Conservation (phyloP, 2,888 invertebrate species). For the Apamea anceps region DNA sequence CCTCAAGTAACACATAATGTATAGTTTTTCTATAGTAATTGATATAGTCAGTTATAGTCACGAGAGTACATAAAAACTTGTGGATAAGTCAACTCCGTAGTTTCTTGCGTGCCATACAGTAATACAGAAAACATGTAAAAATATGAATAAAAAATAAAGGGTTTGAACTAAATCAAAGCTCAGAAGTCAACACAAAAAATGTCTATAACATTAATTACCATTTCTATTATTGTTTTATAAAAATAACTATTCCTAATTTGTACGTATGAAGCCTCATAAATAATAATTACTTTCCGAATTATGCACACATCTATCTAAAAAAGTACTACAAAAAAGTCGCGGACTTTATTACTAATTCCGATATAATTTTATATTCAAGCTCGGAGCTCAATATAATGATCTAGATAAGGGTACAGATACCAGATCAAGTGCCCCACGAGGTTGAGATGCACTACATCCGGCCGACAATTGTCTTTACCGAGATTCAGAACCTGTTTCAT, state of each 20-base stretch:
- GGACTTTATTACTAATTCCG: constrained; percentile 18
- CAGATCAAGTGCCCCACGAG: constrained; percentile 72
- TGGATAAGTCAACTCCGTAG: constrained; percentile 28
- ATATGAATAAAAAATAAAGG: constrained; percentile 24
- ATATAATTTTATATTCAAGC: constrained; percentile 41
- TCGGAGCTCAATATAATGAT: constrained; percentile 53
- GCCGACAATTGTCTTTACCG: constrained; percentile 76
- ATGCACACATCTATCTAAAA: not conserved
- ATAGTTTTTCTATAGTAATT: constrained; percentile 52
- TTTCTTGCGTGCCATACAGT: constrained; percentile 44
- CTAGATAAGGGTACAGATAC: constrained; percentile 64
- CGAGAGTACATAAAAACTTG: constrained; percentile 39
- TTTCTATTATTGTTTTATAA: constrained; percentile 16
- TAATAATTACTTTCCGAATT: not conserved
- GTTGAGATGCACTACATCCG: constrained; percentile 80
- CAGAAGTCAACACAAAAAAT: constrained; percentile 33
- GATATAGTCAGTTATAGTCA: constrained; percentile 51
- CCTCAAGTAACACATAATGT: constrained; percentile 25
- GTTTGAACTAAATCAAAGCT: constrained; percentile 20
- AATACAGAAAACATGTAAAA: constrained; percentile 34
- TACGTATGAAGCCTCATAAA: not conserved
- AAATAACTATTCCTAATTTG: not conserved
- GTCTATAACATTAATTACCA: not conserved
- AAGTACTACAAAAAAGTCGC: not conserved
- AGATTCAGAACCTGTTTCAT: constrained; percentile 76